These are phyloP conservation scores for Tenualosa thibaudeaui DNA, from an alignment of 2,797 vertebrate species.

Conservation along the genomic window DNA sequence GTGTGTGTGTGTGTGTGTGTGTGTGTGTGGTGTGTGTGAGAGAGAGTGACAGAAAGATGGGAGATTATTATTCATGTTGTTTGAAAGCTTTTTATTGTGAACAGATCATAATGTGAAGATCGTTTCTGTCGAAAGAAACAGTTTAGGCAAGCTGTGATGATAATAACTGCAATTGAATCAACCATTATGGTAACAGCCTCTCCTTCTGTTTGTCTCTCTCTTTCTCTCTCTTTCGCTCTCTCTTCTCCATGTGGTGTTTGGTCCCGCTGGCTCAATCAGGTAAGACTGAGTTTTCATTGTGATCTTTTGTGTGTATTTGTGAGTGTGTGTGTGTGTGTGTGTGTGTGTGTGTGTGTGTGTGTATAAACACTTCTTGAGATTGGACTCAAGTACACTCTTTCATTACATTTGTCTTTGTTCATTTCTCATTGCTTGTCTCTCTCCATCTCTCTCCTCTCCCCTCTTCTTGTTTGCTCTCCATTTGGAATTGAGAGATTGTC, in stretches of 20 bases:
- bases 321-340: background rate
- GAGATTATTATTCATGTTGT: background rate
- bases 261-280: conserved; percentile 11
- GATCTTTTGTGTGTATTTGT: background rate
- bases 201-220: background rate
- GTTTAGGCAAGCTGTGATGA: background rate
- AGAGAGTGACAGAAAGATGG: background rate
- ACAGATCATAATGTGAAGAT: background rate
- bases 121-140: background rate
- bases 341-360: background rate
- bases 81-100: background rate
- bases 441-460: background rate
- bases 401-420: background rate
- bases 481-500: background rate
- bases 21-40: background rate
- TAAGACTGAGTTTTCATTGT: background rate
- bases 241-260: background rate
- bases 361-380: too few species aligned
- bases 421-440: background rate
- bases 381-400: too few species aligned
- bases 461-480: background rate
- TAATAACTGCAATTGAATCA: conserved; percentile 8
- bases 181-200: background rate
- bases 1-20: background rate
- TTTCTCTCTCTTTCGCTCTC: background rate